These are phyloP conservation scores for Cryptotis parvus DNA, from an alignment of 2,113 vertebrate genomes.

Conservation along the genomic window DNA sequence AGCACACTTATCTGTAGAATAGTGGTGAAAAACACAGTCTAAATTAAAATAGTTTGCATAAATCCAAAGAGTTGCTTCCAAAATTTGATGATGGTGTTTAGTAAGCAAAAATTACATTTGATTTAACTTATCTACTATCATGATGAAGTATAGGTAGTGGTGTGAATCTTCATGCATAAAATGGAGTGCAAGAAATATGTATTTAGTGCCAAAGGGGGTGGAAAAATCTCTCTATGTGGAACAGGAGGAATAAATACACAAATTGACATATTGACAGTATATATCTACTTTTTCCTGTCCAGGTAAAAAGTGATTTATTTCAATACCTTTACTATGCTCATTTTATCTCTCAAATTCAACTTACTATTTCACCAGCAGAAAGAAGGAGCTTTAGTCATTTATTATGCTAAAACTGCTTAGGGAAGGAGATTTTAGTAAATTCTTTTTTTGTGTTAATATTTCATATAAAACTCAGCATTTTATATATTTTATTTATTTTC, in stretches of 20 bases:
- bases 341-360: background rate
- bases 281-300: background rate
- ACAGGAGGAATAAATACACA: slow-evolving; percentile 19
- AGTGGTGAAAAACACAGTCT: background rate
- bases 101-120: slow-evolving; percentile 50
- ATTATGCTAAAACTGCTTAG: background rate
- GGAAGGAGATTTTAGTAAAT: background rate
- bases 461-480: background rate
- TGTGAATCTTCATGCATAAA: slow-evolving; percentile 59
- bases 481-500: too few species aligned
- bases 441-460: slow-evolving; percentile 11
- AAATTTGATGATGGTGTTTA: background rate
- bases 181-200: background rate
- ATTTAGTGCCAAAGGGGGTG: background rate
- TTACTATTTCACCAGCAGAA: background rate
- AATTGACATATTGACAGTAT: background rate
- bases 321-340: background rate
- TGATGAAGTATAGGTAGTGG: slow-evolving; percentile 2
- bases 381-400: background rate
- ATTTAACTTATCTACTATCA: slow-evolving; percentile 37
- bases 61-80: background rate
- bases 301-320: background rate
- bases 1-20: slow-evolving; percentile 54
- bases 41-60: slow-evolving; percentile 55
- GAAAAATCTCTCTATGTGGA: slow-evolving; percentile 20